phyloP scores from a whole-genome alignment of 2,888 invertebrate genomes.

The Hyposoter didymator region DNA sequence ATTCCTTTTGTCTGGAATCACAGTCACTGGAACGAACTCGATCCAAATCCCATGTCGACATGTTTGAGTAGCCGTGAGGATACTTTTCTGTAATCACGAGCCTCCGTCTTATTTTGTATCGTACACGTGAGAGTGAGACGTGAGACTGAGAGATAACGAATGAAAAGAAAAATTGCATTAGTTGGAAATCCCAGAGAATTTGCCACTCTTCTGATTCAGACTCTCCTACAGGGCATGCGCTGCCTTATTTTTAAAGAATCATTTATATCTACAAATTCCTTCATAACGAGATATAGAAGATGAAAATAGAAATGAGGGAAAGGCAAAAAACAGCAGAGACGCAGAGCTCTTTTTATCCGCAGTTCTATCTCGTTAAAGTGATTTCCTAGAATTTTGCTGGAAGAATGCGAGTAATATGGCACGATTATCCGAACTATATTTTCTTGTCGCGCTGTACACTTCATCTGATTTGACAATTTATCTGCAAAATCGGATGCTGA shows the following conservation, averaged over 20 bases:
- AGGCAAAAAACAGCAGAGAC: not conserved
- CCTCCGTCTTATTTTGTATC: not conserved
- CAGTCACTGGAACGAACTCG: not conserved
- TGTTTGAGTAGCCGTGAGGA: not conserved
- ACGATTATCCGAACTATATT: constrained; percentile 28
- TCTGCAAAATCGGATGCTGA: not conserved
- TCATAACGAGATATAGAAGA: constrained; percentile 4
- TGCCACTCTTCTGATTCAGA: constrained; percentile 13
- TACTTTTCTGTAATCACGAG: not conserved
- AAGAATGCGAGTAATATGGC: constrained; percentile 34
- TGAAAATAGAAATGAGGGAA: not conserved
- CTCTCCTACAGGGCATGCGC: constrained; percentile 1
- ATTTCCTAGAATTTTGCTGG: constrained; percentile 37
- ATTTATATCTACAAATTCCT: constrained; percentile 39
- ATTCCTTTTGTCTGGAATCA: not conserved
- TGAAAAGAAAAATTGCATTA: constrained; percentile 64
- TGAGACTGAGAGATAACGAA: constrained; percentile 45
- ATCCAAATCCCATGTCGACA: not conserved
- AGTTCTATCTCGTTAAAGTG: not conserved
- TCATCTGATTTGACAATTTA: constrained; percentile 20
- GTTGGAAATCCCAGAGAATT: constrained; percentile 34
- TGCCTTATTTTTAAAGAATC: constrained; percentile 56
- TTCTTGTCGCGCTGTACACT: not conserved
- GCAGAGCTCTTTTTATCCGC: constrained; percentile 25
- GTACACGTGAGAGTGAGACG: not conserved